Evolutionary conservation across 2,888 invertebrate species (phyloP).

Genomic region (Drosophila buzzatii): DNA sequence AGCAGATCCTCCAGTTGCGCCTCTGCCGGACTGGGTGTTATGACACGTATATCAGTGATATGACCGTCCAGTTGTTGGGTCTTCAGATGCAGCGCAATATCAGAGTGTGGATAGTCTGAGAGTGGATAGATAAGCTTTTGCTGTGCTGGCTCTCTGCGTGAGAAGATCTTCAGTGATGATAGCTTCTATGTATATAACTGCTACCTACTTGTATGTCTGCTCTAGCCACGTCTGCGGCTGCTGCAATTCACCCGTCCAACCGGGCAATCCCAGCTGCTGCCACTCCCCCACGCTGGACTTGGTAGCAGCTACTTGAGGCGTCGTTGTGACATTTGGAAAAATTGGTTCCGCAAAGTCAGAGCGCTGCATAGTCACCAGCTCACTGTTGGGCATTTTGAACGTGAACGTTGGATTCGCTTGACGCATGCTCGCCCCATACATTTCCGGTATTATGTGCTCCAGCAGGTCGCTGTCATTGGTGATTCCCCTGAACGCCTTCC

Average conservation of each 20-base stretch:
- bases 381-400: conserved; percentile 74
- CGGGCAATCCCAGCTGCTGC: conserved; percentile 82
- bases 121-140: conserved; percentile 25
- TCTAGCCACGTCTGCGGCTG: conserved; percentile 46
- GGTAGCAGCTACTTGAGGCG: conserved; percentile 22
- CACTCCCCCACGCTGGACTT: conserved; percentile 56
- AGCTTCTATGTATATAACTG: neutral
- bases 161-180: neutral
- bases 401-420: conserved; percentile 74
- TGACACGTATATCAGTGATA: conserved; percentile 60
- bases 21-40: conserved; percentile 28
- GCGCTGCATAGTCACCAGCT: conserved; percentile 71
- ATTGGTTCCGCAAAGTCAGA: conserved; percentile 80
- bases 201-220: conserved; percentile 60
- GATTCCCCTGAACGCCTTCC: conserved; percentile 77
- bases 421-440: conserved; percentile 77
- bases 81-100: conserved; percentile 55
- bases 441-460: conserved; percentile 74
- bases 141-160: conserved; percentile 31
- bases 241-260: conserved; percentile 81
- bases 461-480: conserved; percentile 72
- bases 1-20: conserved; percentile 51
- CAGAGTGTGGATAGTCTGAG: conserved; percentile 33
- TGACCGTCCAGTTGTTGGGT: conserved; percentile 57
- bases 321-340: conserved; percentile 80